Percentiles rank a stretch among this genome's conserved stretches.
phyloP scores from a whole-genome alignment of 1,140 invertebrate species.

The Physella acuta region DNA sequence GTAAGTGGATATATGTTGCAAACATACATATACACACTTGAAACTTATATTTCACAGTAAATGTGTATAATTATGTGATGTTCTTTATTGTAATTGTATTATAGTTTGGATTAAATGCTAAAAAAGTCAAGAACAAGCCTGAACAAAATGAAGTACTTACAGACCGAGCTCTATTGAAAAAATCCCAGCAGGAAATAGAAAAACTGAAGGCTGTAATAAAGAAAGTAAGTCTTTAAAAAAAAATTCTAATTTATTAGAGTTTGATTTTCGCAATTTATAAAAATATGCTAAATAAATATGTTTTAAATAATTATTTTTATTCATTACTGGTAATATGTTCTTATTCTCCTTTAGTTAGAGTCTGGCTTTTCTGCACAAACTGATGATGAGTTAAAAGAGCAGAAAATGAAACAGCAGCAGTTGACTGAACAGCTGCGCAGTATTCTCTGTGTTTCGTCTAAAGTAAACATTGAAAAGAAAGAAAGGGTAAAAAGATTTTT shows the following conservation, averaged over 20 bases:
- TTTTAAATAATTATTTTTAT: neutral
- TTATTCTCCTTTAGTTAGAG: no score
- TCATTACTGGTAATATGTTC: no score
- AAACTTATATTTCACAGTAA: no score
- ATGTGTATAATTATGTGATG: no score
- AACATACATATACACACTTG: no score
- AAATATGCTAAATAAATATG: constrained; percentile 1
- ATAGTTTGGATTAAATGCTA: constrained; percentile 67
- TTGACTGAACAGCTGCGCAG: neutral
- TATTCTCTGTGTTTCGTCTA: constrained; percentile 3
- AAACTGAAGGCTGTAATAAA: constrained; percentile 43
- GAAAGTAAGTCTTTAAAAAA: constrained; percentile 34
- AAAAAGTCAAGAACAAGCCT: constrained; percentile 66
- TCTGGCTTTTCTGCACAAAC: no score
- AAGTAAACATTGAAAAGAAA: neutral
- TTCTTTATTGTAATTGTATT: constrained; percentile 26
- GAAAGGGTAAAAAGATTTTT: no score
- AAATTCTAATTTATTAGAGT: neutral
- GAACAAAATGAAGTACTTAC: constrained; percentile 64
- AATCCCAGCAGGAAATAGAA: constrained; percentile 45
- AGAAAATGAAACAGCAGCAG: no score
- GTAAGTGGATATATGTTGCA: no score
- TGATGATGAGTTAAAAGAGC: no score
- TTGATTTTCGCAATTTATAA: neutral
- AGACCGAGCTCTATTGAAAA: constrained; percentile 51